Percentiles rank a stretch among this genome's conserved stretches.
These are phyloP conservation scores for Chiridota heheva DNA, from an alignment of 35 echinoderm and acorn worm genomes.

Conservation along the genomic window DNA sequence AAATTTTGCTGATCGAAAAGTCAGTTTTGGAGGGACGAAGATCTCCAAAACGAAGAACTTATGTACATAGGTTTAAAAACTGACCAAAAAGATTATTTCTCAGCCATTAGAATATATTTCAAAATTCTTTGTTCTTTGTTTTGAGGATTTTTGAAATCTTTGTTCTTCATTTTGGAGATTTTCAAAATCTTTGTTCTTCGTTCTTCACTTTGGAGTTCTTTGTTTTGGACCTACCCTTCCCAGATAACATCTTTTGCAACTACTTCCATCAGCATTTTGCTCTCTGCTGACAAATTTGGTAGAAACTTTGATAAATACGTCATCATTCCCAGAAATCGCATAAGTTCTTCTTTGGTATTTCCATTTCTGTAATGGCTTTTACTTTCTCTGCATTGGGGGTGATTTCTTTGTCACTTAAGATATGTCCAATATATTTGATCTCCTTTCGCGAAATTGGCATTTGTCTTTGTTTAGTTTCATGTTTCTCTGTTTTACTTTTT, in stretches of 20 bases:
- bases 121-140: neutral
- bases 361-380: neutral
- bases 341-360: neutral
- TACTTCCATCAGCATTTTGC: neutral
- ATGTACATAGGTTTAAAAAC: no score
- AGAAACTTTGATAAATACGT: conserved; percentile 17
- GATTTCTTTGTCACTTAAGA: neutral
- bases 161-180: conserved; percentile 1
- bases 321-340: neutral
- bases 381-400: conserved; percentile 15
- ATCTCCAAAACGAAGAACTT: no score
- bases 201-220: no score
- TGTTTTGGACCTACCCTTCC: no score
- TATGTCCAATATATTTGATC: conserved; percentile 18
- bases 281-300: conserved; percentile 24
- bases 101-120: no score
- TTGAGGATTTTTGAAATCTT: neutral
- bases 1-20: no score
- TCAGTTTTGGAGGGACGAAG: no score
- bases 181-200: neutral
- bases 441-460: conserved; percentile 7
- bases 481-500: neutral
- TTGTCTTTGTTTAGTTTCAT: neutral
- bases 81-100: no score
- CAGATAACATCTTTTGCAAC: neutral